phyloP scores from a whole-genome alignment of 2,113 vertebrate genomes.

The Chitala chitala region DNA sequence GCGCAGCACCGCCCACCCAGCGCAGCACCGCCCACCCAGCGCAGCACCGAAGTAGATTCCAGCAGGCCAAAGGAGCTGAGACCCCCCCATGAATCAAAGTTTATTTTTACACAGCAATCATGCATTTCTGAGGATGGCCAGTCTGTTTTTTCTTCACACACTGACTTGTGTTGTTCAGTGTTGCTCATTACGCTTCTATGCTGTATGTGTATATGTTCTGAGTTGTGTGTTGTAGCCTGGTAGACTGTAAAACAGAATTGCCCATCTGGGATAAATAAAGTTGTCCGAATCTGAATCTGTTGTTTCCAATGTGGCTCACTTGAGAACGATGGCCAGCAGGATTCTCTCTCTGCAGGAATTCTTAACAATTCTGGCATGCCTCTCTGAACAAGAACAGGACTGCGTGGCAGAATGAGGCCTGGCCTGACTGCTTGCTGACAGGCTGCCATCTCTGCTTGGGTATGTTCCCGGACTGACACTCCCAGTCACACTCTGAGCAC shows the following conservation, averaged over 20 bases:
- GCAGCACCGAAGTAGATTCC: background rate
- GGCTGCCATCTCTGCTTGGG: background rate
- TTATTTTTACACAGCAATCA: background rate
- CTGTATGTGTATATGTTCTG: too few species aligned
- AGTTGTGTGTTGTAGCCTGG: too few species aligned
- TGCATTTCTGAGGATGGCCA: background rate
- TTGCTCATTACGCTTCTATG: too few species aligned
- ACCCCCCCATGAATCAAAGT: background rate
- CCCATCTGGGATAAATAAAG: too few species aligned
- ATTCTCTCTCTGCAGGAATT: too few species aligned
- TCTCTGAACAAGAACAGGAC: background rate
- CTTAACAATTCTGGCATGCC: background rate
- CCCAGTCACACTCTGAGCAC: background rate
- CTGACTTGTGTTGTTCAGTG: too few species aligned
- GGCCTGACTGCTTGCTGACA: background rate
- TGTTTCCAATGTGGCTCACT: too few species aligned
- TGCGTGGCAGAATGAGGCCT: background rate
- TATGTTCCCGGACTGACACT: background rate
- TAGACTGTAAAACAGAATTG: too few species aligned
- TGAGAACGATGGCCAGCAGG: too few species aligned
- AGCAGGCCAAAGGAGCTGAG: background rate
- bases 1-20: too few species aligned
- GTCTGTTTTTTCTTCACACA: background rate
- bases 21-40: too few species aligned
- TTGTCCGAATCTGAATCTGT: too few species aligned